phyloP scores from a whole-genome alignment of 2,797 vertebrate species.

The Oophaga sylvatica region DNA sequence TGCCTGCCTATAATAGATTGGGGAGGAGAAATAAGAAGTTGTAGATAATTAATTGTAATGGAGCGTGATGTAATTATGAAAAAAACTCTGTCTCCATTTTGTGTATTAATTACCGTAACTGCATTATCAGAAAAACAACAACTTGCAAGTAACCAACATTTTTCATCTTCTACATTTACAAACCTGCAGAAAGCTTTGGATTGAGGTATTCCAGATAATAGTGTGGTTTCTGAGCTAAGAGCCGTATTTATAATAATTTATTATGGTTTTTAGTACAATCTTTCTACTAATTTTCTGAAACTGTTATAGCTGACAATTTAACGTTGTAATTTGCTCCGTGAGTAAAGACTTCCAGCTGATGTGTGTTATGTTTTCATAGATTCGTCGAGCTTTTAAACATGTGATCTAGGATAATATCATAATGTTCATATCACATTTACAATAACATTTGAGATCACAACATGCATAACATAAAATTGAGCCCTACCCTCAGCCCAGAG shows the following conservation, averaged over 20 bases:
- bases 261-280: conserved; percentile 26
- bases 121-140: conserved; percentile 24
- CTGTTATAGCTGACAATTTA: conserved; percentile 11
- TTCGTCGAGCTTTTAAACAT: too few relatives aligned
- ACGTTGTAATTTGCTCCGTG: background rate
- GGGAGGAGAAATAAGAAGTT: background rate
- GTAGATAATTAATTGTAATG: background rate
- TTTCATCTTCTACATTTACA: conserved; percentile 8
- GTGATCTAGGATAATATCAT: too few relatives aligned
- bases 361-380: background rate
- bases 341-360: background rate
- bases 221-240: conserved; percentile 51
- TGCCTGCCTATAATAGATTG: background rate
- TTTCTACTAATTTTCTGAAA: conserved; percentile 29
- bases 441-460: too few relatives aligned
- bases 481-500: too few relatives aligned
- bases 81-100: background rate
- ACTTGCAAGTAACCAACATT: conserved; percentile 22
- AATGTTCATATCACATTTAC: too few relatives aligned
- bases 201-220: conserved; percentile 57
- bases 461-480: too few relatives aligned
- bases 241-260: conserved; percentile 38
- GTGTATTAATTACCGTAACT: conserved; percentile 13
- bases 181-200: conserved; percentile 22
- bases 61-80: background rate